Base-by-base conservation (phyloP, 2,888 invertebrate genomes). In the Margaritifera margaritifera region DNA sequence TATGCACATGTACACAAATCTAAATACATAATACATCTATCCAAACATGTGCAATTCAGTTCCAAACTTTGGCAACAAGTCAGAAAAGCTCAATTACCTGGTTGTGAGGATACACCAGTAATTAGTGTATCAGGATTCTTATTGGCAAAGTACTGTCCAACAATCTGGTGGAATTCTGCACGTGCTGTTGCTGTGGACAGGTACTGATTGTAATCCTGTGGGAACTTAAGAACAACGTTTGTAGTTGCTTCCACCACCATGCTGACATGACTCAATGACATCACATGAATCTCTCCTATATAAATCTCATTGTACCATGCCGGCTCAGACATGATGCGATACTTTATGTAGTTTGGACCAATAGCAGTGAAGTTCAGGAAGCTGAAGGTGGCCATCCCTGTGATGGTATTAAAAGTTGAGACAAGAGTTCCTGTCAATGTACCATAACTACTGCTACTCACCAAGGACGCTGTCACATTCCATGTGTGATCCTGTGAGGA, bases 401-500 rank as follows among this genome's bases (percentile, higher is more conserved):
- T 75, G 2, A 69, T 57, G 0, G 65, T 42, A 69, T 82, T 75
- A 61, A 83, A 78, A 4, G 76, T 62, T 5, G 68, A 66, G 0
- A 62, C 51, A 0, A 60, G 24, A 8, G 70, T 73, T 8, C 81
- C 79, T 11, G 58, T 60, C n/a, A 84, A 54, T 15, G 66, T 53
- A 6, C 77, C 78, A 22, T 69, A 66, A 59, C 75, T 78, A 6
- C 79, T 63, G 27, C 22, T 66, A 24, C 61, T 68, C 50, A 74
- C 62, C 50, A 81, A 42, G 20, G 58, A 56, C 5, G 66, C 71
- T 24, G 60, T 66, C 18, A 70, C 75, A 24, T 64, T 69, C 82
- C 82, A 82, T 1, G 74, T 76, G 64, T 82, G 79, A n/a, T 70
- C 74, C 82, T 82, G 64, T 42, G 54, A 50, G 15, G 22, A 64